phyloP scores from a whole-genome alignment of 2,797 vertebrate genomes.

The Gallinago solitaria region DNA sequence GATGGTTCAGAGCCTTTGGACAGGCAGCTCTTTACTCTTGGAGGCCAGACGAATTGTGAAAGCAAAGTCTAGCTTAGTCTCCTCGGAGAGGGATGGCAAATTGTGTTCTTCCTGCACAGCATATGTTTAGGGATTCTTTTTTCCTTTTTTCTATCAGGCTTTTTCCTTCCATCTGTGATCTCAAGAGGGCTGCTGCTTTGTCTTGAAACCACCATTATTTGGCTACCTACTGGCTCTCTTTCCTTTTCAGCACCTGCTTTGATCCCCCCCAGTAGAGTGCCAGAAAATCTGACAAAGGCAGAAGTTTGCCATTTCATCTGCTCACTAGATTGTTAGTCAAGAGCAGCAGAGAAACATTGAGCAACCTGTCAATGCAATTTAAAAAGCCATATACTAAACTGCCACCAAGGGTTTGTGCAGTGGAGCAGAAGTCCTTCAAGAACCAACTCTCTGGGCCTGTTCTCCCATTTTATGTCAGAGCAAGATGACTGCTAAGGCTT shows the following conservation, averaged over 20 bases:
- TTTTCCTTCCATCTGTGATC: not conserved
- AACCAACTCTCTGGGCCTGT: not conserved
- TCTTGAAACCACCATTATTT: not conserved
- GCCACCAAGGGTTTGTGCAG: not conserved
- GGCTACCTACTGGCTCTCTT: not conserved
- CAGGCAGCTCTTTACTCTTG: not conserved
- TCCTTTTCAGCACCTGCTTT: not conserved
- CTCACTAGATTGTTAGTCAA: not conserved
- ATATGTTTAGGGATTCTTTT: not conserved
- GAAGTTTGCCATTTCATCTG: constrained; percentile 11
- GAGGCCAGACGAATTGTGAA: not conserved
- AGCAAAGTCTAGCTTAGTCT: not conserved
- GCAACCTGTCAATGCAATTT: not conserved
- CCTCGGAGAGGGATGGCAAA: not conserved
- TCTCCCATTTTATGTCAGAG: not conserved
- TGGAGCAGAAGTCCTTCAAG: not conserved
- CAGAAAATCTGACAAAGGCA: constrained; percentile 3
- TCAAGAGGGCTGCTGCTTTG: not conserved
- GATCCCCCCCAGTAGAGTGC: not conserved
- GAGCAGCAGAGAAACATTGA: not conserved
- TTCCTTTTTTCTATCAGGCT: not conserved
- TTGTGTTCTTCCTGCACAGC: not conserved
- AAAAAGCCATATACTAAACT: not conserved
- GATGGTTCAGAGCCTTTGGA: not conserved
- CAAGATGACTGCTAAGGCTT: not conserved